Evolutionary conservation across 2,797 vertebrate genomes (phyloP).

Genomic region (Channallabes apus): DNA sequence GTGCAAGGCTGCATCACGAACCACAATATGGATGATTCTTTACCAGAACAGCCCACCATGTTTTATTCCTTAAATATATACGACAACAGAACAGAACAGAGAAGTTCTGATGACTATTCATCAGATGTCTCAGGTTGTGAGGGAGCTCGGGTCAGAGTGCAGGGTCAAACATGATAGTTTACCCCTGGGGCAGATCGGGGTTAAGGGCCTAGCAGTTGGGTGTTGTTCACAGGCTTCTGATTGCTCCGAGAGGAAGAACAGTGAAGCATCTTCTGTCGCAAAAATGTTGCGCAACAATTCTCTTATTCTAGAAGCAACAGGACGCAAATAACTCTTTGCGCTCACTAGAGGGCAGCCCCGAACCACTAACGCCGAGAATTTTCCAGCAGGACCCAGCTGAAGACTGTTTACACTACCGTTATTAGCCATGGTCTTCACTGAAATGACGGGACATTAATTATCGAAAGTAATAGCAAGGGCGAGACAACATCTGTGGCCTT

Average conservation of each 20-base stretch:
- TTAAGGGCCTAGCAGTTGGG: background rate
- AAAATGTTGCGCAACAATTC: too few species aligned
- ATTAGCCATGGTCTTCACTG: constrained; percentile 17
- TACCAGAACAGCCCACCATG: background rate
- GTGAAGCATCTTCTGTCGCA: background rate
- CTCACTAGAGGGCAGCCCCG: constrained; percentile 68
- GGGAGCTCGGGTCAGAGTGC: background rate
- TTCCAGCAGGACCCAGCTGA: background rate
- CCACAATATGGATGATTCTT: background rate
- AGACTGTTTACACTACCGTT: constrained; percentile 16
- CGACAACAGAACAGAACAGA: background rate
- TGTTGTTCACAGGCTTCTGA: background rate
- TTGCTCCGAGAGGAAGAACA: background rate
- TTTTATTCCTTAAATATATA: background rate
- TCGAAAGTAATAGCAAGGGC: constrained; percentile 1
- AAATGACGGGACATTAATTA: constrained; percentile 22
- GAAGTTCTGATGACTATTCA: background rate
- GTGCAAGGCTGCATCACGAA: background rate
- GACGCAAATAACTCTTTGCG: background rate
- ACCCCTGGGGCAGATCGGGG: background rate
- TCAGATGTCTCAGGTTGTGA: background rate
- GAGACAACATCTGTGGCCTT: constrained; percentile 17
- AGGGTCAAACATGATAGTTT: background rate
- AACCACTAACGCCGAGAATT: constrained; percentile 47
- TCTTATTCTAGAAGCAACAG: background rate